A percentile compares a stretch with the other conserved stretches of the same genome.
phyloP scores from a whole-genome alignment of 2,113 vertebrate species.

The Thoracochromis brauschi region DNA sequence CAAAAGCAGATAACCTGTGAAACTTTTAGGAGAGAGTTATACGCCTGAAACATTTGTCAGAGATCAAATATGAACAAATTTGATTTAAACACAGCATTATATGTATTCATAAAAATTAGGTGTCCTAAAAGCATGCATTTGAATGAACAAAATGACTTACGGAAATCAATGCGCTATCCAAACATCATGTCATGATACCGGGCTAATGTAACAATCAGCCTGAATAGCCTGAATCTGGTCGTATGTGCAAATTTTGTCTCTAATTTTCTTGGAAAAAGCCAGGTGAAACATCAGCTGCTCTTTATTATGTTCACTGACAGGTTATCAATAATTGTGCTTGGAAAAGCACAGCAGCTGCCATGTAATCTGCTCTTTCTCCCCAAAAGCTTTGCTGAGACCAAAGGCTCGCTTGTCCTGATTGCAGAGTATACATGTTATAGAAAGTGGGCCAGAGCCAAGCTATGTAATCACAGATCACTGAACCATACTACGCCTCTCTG shows the following conservation, averaged over 20 bases:
- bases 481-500: background rate
- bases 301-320: background rate
- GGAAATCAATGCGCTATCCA: background rate
- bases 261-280: background rate
- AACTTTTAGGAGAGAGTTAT: rapidly evolving
- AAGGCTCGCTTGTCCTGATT: background rate
- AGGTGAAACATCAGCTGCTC: background rate
- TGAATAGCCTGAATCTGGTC: background rate
- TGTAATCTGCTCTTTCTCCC: slow-evolving; percentile 1
- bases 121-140: background rate
- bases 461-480: slow-evolving; percentile 5
- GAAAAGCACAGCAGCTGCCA: slow-evolving; percentile 7
- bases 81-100: background rate
- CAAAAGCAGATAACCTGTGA: background rate
- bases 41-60: background rate
- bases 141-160: rapidly evolving
- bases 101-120: background rate
- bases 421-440: background rate
- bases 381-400: background rate
- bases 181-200: background rate
- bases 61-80: background rate
- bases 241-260: background rate
- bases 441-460: background rate
- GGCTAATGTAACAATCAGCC: background rate
- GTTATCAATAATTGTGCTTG: slow-evolving; percentile 15